phyloP scores from a whole-genome alignment of 2,113 vertebrate species.

The Grantiella picta region DNA sequence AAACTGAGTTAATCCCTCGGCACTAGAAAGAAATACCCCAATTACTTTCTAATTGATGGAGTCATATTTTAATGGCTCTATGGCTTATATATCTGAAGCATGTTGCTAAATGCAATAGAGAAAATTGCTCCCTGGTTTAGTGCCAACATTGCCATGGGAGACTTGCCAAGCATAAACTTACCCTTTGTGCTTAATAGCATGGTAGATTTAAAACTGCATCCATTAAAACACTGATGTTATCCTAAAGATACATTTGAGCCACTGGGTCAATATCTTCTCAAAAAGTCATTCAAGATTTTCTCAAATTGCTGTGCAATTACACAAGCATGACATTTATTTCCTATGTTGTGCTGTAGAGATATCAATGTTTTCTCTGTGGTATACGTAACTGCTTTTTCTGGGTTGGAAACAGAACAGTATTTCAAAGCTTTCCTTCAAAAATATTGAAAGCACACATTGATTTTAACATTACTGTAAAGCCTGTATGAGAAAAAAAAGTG shows the following conservation, averaged over 20 bases:
- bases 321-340: neutral
- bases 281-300: neutral
- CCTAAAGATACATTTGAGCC: neutral
- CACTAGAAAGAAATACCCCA: neutral
- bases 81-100: constrained; percentile 20
- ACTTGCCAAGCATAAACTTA: neutral
- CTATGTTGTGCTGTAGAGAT: neutral
- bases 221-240: neutral
- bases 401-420: neutral
- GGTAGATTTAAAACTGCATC: neutral
- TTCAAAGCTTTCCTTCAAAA: neutral
- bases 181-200: neutral
- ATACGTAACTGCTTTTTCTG: neutral
- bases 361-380: neutral
- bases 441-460: neutral
- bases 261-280: neutral
- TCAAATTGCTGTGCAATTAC: neutral
- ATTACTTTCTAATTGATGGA: constrained; percentile 40
- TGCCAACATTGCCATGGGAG: neutral
- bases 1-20: neutral
- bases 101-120: neutral
- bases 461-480: neutral
- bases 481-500: neutral
- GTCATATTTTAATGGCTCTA: constrained; percentile 16
- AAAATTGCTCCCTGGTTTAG: neutral